Conservation (phyloP, 2,797 vertebrate species). For the Synaphobranchus kaupii region DNA sequence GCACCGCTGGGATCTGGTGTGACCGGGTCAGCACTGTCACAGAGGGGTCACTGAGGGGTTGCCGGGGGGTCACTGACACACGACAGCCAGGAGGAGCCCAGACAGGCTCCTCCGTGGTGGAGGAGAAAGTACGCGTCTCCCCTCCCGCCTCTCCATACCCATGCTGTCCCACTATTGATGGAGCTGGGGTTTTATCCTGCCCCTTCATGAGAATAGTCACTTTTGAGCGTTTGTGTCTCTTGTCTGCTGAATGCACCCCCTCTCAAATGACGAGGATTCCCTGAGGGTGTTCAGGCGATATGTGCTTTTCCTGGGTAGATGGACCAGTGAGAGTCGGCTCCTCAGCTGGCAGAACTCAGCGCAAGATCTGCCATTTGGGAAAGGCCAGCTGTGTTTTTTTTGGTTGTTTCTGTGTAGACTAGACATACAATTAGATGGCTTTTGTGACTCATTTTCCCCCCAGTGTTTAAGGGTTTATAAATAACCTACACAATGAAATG, state of each 20-base stretch:
- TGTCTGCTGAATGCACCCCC: background rate
- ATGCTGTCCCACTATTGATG: slow-evolving; percentile 9
- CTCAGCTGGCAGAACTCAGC: background rate
- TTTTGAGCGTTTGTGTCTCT: background rate
- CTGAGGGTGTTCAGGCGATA: background rate
- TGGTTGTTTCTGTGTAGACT: slow-evolving; percentile 11
- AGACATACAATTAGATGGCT: slow-evolving; percentile 38
- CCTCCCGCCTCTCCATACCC: background rate
- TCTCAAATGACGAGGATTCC: background rate
- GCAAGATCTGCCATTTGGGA: background rate
- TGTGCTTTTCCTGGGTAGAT: background rate
- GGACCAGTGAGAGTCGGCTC: background rate
- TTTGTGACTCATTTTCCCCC: slow-evolving; percentile 24
- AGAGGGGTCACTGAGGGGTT: slow-evolving; percentile 81
- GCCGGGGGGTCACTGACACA: slow-evolving; percentile 81
- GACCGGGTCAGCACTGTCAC: slow-evolving; percentile 72
- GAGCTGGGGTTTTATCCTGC: background rate
- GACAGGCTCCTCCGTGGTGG: slow-evolving; percentile 32
- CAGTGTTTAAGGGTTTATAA: slow-evolving; percentile 66
- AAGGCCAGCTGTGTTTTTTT: background rate
- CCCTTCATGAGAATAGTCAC: background rate
- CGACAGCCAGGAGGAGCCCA: slow-evolving; percentile 63
- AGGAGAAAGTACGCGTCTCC: background rate
- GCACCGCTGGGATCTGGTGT: slow-evolving; percentile 63
- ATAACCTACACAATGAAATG: slow-evolving; percentile 70